Evolutionary conservation across 2,888 invertebrate genomes (phyloP), one percentile per base, ranked within the genome.

Genomic region (Orthosia gothica): DNA sequence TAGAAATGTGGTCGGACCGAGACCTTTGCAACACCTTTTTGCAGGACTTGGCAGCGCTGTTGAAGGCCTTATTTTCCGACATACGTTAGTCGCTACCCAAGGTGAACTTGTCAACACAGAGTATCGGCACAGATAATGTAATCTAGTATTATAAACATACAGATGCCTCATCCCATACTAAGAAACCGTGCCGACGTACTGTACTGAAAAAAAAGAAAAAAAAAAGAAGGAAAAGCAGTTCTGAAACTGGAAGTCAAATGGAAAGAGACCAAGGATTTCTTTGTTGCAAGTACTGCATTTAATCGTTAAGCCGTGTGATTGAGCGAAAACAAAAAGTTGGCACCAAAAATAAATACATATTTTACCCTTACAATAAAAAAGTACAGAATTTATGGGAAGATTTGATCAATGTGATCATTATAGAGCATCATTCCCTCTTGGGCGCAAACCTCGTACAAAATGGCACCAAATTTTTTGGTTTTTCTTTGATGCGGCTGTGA

Each of bases 251-350:
- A 26, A 26, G 2, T 26, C 18, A 66, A 66, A 66, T 66, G 55
- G 66, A 66, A 45, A 18, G 66, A 65, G 18, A 65, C 45, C 9
- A 65, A 65, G 18, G 52, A 55, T 23, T 40, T 65, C 54, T 65
- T 65, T 16, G 50, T 64, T 64, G 52, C 32, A 52, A 52, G 15
- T 40, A 32, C 64, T 64, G 64, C 64, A 52, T 64, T 64, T 16
- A 20, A 64, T 64, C 40, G 26, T 32, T 52, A 32, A 64, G 64
- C 64, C 9, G 64, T 64, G 18, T 52, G 12, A 65, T 52, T 32
- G 26, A 40, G 64, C 7, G 52, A 52, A 66, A 78, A 74, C 61
- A 61, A n/a, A 52, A 69, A 69, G 69, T 58, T 69, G 69, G 69
- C 61, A 69, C 13, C 61, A 61, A 70, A 15, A 70, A 68, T 5